Conservation (phyloP, 2,113 vertebrate genomes). For the Promerops cafer region DNA sequence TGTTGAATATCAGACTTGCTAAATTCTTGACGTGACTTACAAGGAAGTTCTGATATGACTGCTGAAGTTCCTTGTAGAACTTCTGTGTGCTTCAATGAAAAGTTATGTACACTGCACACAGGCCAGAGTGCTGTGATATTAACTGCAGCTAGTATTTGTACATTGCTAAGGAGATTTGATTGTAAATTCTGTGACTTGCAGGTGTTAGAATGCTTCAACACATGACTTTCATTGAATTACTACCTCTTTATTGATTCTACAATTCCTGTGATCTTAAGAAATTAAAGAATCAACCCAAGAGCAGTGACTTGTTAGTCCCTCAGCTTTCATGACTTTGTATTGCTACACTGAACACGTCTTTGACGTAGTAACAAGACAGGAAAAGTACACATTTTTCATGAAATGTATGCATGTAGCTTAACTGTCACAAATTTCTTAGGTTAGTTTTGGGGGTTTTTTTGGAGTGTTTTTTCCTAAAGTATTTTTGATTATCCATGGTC, state of each 20-base stretch:
- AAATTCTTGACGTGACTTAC: not conserved
- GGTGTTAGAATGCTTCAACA: not conserved
- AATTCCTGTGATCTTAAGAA: not conserved
- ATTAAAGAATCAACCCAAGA: not conserved
- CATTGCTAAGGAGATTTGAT: not conserved
- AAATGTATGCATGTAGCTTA: not conserved
- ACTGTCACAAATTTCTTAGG: not conserved
- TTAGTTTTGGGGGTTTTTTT: accelerated
- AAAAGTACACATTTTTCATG: not conserved
- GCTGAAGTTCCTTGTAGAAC: not conserved
- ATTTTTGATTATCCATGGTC: not conserved
- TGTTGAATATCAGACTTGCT: not conserved
- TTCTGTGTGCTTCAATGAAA: not conserved
- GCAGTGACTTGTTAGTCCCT: not conserved
- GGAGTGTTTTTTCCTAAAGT: not conserved
- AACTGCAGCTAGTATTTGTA: not conserved
- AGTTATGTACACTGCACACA: not conserved
- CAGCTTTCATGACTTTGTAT: not conserved
- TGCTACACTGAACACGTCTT: not conserved
- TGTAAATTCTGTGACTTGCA: not conserved
- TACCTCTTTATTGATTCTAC: not conserved
- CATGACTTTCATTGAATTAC: not conserved
- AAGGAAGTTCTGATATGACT: not conserved
- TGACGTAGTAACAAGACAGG: not conserved
- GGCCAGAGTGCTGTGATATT: not conserved